phyloP scores from a whole-genome alignment of 2,113 vertebrate genomes.

The Python bivittatus region DNA sequence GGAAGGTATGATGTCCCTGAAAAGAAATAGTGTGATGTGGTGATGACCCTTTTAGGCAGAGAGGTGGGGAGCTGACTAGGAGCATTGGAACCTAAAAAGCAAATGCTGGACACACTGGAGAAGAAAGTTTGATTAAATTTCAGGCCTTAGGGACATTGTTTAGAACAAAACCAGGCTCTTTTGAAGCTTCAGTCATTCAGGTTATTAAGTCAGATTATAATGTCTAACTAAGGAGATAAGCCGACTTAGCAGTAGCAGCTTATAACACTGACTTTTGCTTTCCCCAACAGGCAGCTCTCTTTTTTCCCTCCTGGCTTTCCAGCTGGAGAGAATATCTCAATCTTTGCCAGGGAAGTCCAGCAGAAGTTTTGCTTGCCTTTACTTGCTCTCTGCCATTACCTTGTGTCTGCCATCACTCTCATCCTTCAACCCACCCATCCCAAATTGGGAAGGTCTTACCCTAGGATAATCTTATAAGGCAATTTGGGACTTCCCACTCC shows the following conservation, averaged over 20 bases:
- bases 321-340: background rate
- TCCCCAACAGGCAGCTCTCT: background rate
- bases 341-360: background rate
- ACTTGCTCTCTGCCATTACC: background rate
- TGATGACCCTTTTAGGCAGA: background rate
- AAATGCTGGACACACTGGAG: background rate
- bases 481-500: background rate
- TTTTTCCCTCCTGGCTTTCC: background rate
- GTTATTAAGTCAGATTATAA: background rate
- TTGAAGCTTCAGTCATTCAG: background rate
- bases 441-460: background rate
- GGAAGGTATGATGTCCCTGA: background rate
- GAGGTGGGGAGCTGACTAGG: background rate
- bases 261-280: background rate
- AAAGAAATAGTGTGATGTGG: background rate
- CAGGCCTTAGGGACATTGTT: background rate
- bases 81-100: background rate
- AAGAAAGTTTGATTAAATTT: background rate
- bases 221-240: background rate
- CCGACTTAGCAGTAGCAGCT: background rate
- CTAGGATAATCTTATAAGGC: background rate
- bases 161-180: background rate
- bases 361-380: background rate
- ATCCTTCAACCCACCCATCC: background rate
- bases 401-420: background rate